A percentile compares a stretch with the other conserved stretches of the same genome.
phyloP scores from a whole-genome alignment of 2,113 vertebrate species.

The Sinocyclocheilus rhinocerous region DNA sequence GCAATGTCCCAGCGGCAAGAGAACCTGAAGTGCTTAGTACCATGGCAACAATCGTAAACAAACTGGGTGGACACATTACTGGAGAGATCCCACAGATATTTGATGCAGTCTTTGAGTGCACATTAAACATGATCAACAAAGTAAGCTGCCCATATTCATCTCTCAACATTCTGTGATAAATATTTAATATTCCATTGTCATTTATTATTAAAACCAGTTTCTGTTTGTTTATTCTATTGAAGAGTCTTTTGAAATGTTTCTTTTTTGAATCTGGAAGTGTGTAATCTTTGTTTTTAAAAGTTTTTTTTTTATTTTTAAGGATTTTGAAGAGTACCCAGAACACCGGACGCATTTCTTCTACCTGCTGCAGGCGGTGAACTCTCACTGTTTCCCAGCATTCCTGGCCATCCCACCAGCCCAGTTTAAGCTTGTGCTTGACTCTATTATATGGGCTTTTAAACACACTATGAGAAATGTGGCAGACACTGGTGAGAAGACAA shows the following conservation, averaged over 20 bases:
- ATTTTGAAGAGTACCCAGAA: constrained; percentile 98
- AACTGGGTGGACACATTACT: constrained; percentile 96
- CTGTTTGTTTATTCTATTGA: not conserved
- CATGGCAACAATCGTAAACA: constrained; percentile 99
- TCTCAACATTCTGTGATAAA: not conserved
- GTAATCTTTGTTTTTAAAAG: not conserved
- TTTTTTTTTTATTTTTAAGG: constrained; percentile 70
- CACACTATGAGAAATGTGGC: constrained; percentile 99
- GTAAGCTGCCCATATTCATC: constrained; percentile 64
- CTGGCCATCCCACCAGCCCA: constrained; percentile 97
- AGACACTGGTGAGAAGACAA: constrained; percentile 88
- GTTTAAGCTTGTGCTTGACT: constrained; percentile 98
- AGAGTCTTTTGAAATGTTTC: not conserved
- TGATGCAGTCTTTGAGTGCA: constrained; percentile 98
- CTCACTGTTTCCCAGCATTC: constrained; percentile 98
- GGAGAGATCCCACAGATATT: constrained; percentile 99
- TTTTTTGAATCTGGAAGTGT: not conserved
- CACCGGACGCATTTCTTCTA: constrained; percentile 99
- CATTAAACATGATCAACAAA: constrained; percentile 99
- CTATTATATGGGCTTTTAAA: constrained; percentile 99
- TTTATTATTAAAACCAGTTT: not conserved
- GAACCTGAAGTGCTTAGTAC: constrained; percentile 99
- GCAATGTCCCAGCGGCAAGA: constrained; percentile 95
- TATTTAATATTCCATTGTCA: not conserved
- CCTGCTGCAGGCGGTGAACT: constrained; percentile 97